These are phyloP conservation scores for Oxyteleia sp. DNA, from an alignment of 2,888 invertebrate species.

Conservation along the genomic window DNA sequence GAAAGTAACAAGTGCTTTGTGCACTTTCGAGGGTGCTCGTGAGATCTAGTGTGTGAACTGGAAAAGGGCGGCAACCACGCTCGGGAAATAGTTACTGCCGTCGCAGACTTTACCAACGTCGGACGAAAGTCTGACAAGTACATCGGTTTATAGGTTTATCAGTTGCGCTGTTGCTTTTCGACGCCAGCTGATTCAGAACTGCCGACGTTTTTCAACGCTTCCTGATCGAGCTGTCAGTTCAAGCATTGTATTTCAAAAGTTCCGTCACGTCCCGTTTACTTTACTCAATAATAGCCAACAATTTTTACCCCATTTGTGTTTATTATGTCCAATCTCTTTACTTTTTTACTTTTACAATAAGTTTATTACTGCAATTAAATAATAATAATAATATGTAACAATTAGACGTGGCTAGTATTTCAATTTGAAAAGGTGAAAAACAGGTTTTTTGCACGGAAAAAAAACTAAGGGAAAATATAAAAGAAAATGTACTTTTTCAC, in stretches of 20 bases:
- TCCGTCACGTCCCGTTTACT: not conserved
- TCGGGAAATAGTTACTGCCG: constrained; percentile 15
- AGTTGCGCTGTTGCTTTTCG: constrained; percentile 14
- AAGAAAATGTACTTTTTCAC: too few relatives aligned
- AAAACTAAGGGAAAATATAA: too few relatives aligned
- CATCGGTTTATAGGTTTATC: constrained; percentile 29
- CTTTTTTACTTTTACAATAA: too few relatives aligned
- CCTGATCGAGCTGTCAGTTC: constrained; percentile 11
- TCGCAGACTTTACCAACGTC: constrained; percentile 19
- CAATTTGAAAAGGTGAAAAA: too few relatives aligned
- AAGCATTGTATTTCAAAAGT: not conserved
- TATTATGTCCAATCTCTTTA: too few relatives aligned
- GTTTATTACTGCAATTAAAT: too few relatives aligned
- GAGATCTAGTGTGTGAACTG: constrained; percentile 1
- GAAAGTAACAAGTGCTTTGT: constrained; percentile 34
- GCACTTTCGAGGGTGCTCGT: constrained; percentile 32
- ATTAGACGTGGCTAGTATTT: too few relatives aligned
- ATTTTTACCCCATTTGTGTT: too few relatives aligned
- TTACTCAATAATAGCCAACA: not conserved
- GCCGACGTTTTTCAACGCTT: constrained; percentile 1
- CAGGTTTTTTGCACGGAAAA: too few relatives aligned
- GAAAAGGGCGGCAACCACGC: not conserved
- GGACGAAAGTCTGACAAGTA: constrained; percentile 19
- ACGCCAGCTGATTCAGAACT: not conserved
- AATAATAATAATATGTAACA: too few relatives aligned